Conservation (phyloP, 2,797 vertebrate species). For the Labroides dimidiatus region DNA sequence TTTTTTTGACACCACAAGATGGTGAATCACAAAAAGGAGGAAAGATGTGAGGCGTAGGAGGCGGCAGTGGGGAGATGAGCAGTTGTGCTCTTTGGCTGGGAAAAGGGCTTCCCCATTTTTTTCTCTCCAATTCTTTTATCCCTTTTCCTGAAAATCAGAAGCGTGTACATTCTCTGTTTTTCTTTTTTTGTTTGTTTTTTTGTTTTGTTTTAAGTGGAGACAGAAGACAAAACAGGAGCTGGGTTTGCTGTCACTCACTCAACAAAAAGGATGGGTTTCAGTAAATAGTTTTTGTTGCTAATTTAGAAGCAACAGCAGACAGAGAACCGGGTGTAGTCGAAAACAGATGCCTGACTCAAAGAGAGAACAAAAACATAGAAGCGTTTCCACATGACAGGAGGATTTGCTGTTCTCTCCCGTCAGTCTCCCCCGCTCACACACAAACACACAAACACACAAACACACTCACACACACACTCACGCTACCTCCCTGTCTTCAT, state of each 20-base stretch:
- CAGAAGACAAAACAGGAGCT: slow-evolving; percentile 40
- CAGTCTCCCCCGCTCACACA: slow-evolving; percentile 24
- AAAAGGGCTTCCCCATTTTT: slow-evolving; percentile 45
- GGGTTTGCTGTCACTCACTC: slow-evolving; percentile 38
- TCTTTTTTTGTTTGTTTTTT: background rate
- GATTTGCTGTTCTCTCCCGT: slow-evolving; percentile 41
- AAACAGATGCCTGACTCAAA: slow-evolving; percentile 24
- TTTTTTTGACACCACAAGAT: slow-evolving; percentile 49
- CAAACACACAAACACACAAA: slow-evolving; percentile 19
- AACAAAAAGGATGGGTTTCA: slow-evolving; percentile 37
- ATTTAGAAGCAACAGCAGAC: slow-evolving; percentile 36
- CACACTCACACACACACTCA: slow-evolving; percentile 19
- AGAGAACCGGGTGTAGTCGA: slow-evolving; percentile 2
- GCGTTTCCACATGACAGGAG: slow-evolving; percentile 43
- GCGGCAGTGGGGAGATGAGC: slow-evolving; percentile 31
- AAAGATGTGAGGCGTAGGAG: slow-evolving; percentile 6
- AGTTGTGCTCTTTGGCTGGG: slow-evolving; percentile 30
- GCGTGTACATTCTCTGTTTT: background rate
- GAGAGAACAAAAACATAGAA: slow-evolving; percentile 40
- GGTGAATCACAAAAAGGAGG: slow-evolving; percentile 37
- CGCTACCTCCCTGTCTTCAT: slow-evolving; percentile 50
- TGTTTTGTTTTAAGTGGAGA: slow-evolving; percentile 7
- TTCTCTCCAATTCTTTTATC: background rate
- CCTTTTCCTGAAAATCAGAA: background rate
- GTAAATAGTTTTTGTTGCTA: slow-evolving; percentile 16